Conservation (phyloP, 2,113 vertebrate species). For the Aythya baeri region DNA sequence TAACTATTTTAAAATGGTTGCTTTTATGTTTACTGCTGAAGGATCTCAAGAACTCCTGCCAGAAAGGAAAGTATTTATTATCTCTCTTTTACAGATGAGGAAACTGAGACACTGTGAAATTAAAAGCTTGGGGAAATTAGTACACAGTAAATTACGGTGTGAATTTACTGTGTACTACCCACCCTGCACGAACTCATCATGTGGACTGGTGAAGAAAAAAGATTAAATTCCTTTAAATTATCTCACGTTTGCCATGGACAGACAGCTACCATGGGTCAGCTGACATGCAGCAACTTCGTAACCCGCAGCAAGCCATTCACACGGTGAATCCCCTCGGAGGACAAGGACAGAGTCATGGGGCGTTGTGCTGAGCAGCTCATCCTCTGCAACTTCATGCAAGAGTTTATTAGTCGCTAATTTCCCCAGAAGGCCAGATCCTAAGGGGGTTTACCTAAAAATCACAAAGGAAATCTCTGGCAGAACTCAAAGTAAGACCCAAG, state of each 20-base stretch:
- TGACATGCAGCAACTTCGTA: constrained; percentile 14
- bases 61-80: constrained; percentile 69
- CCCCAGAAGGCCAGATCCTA: background rate
- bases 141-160: constrained; percentile 58
- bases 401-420: constrained; percentile 16
- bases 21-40: constrained; percentile 53
- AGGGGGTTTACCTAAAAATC: background rate
- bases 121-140: constrained; percentile 69
- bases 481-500: background rate
- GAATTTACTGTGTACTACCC: constrained; percentile 58
- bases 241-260: constrained; percentile 55
- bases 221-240: constrained; percentile 64
- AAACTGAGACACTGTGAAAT: constrained; percentile 69
- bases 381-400: background rate
- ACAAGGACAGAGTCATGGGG: background rate
- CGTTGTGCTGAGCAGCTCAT: background rate
- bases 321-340: rapidly evolving
- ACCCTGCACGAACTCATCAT: constrained; percentile 24
- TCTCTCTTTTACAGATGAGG: constrained; percentile 67
- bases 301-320: rapidly evolving
- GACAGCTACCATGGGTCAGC: constrained; percentile 43
- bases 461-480: background rate
- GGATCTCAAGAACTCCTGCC: constrained; percentile 3
- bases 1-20: constrained; percentile 35
- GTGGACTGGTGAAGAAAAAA: constrained; percentile 54